phyloP scores from a whole-genome alignment of 2,888 invertebrate genomes.

The Patella pellucida region DNA sequence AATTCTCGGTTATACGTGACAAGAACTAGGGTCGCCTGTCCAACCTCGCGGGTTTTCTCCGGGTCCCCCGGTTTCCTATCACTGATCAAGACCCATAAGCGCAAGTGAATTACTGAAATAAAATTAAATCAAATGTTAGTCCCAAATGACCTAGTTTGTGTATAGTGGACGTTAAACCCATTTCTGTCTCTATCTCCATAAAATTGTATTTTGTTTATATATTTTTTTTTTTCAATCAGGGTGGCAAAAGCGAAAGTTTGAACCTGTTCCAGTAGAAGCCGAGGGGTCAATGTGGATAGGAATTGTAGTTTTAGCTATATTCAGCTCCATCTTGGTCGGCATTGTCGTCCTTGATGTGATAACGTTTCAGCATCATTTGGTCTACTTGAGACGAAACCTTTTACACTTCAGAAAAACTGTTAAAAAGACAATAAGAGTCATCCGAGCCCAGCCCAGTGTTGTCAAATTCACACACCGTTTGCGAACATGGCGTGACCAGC shows the following conservation, averaged over 20 bases:
- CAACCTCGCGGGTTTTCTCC: no score
- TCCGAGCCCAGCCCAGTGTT: neutral
- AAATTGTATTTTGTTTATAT: no score
- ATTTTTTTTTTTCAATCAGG: neutral
- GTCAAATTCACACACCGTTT: neutral
- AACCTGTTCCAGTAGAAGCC: neutral
- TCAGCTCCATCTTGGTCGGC: neutral
- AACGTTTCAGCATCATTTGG: neutral
- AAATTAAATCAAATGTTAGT: no score
- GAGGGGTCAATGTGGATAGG: neutral
- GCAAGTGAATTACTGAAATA: no score
- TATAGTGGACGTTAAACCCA: no score
- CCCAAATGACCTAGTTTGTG: no score
- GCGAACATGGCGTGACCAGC: neutral
- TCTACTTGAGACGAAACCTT: slow-evolving; percentile 2
- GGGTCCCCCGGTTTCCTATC: no score
- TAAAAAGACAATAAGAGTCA: neutral
- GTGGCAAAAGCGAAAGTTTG: neutral
- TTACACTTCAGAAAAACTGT: neutral
- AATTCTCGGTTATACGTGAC: no score
- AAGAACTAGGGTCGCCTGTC: no score
- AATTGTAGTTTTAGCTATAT: neutral
- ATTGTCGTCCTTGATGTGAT: neutral
- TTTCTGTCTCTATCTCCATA: no score
- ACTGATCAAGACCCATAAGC: no score